phyloP scores from a whole-genome alignment of 2,888 invertebrate genomes.

The Megalurothrips usitatus region DNA sequence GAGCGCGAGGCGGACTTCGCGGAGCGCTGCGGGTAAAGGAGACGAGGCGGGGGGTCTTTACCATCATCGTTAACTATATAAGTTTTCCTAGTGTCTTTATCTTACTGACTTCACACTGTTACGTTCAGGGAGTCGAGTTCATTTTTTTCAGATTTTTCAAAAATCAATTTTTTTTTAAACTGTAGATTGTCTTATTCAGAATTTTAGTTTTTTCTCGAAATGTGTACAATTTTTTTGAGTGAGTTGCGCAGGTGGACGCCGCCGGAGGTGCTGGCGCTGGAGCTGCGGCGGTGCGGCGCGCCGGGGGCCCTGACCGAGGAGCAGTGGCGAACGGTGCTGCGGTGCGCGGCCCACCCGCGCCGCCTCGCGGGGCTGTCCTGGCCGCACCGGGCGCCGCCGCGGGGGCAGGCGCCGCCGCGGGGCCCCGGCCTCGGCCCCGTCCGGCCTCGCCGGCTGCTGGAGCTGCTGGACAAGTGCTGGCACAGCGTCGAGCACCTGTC shows the following conservation, averaged over 20 bases:
- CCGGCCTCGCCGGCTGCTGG: not conserved
- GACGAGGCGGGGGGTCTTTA: too few relatives aligned
- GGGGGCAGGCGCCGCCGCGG: not conserved
- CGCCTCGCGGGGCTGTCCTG: not conserved
- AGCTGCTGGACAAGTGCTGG: conserved; percentile 19
- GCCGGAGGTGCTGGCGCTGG: conserved; percentile 5
- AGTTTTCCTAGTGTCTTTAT: too few relatives aligned
- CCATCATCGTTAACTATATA: too few relatives aligned
- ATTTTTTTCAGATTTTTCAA: too few relatives aligned
- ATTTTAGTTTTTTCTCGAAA: too few relatives aligned
- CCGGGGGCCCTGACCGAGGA: not conserved
- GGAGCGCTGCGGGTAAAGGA: not conserved
- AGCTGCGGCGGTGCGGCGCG: not conserved
- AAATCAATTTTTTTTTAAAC: too few relatives aligned
- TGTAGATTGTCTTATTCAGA: too few relatives aligned
- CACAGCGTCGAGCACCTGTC: not conserved
- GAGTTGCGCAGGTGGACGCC: not conserved
- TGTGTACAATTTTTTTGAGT: too few relatives aligned
- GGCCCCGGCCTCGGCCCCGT: not conserved
- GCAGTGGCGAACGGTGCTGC: conserved; percentile 11
- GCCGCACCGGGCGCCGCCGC: not conserved
- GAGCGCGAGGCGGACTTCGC: conserved; percentile 14
- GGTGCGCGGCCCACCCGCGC: not conserved
- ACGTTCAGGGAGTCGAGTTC: too few relatives aligned
- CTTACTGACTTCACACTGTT: too few relatives aligned